Evolutionary conservation across 2,797 vertebrate genomes (phyloP).

Genomic region (Sebastes variabilis): DNA sequence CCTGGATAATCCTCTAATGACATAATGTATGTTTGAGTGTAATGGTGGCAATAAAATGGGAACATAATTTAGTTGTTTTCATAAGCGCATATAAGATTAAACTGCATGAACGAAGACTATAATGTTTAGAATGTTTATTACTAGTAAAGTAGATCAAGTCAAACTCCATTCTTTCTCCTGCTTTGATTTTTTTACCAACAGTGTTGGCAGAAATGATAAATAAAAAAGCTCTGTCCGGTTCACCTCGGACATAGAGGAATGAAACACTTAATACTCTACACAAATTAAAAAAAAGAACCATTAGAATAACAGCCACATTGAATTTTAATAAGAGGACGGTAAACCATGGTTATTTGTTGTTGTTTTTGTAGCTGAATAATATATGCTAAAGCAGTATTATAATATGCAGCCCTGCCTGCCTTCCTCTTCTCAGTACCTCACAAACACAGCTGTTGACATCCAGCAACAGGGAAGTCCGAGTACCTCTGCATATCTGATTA

Average conservation of each 20-base stretch:
- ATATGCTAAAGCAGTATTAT: constrained; percentile 13
- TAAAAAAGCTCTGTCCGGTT: not conserved
- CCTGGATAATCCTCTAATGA: constrained; percentile 70
- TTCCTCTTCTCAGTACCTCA: constrained; percentile 2
- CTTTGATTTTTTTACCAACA: constrained; percentile 19
- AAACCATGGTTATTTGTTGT: not conserved
- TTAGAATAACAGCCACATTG: not conserved
- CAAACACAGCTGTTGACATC: constrained; percentile 29
- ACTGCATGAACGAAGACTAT: constrained; percentile 31
- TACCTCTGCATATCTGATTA: constrained; percentile 41
- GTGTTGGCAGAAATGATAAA: constrained; percentile 9
- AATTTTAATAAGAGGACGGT: not conserved
- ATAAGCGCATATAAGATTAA: constrained; percentile 55
- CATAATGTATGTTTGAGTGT: constrained; percentile 64
- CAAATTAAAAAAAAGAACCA: not conserved
- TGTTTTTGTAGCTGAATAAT: constrained; percentile 37
- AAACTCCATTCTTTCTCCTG: constrained; percentile 14
- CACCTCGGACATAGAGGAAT: not conserved
- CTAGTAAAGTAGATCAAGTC: constrained; percentile 37
- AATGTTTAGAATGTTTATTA: constrained; percentile 41
- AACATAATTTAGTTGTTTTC: constrained; percentile 65
- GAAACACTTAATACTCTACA: not conserved
- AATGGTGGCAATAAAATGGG: constrained; percentile 61
- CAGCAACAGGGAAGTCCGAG: constrained; percentile 23
- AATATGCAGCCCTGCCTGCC: constrained; percentile 13